Percentiles rank a stretch among this genome's conserved stretches.
phyloP scores from a whole-genome alignment of 2,797 vertebrate species.

The Decapterus maruadsi region DNA sequence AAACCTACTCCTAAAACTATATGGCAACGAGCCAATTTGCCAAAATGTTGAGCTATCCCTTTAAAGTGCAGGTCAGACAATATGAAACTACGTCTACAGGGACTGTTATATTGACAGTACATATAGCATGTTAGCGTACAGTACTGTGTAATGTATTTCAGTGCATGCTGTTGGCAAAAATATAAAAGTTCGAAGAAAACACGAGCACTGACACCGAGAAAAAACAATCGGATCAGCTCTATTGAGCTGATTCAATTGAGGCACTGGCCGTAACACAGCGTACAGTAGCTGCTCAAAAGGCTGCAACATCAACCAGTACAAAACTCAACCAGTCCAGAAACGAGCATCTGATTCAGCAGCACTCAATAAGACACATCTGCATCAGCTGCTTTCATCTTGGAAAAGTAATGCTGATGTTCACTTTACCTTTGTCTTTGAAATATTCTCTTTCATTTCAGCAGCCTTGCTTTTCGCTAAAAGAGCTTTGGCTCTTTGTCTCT shows the following conservation, averaged over 20 bases:
- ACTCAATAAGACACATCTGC: conserved; percentile 29
- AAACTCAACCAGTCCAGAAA: conserved; percentile 36
- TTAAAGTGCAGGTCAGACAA: conserved; percentile 4
- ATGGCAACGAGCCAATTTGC: too few relatives aligned
- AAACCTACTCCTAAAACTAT: too few relatives aligned
- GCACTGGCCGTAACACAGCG: conserved; percentile 35
- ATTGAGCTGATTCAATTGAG: conserved; percentile 41
- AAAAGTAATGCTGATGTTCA: conserved; percentile 33
- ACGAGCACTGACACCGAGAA: not conserved
- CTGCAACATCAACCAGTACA: conserved; percentile 8
- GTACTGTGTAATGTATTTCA: conserved; percentile 8
- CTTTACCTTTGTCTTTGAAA: conserved; percentile 48
- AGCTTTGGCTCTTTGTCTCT: conserved; percentile 14
- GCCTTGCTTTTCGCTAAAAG: conserved; percentile 9
- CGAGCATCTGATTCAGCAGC: conserved; percentile 30
- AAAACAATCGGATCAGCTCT: conserved; percentile 21
- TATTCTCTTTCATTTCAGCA: conserved; percentile 47
- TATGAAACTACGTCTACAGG: conserved; percentile 9
- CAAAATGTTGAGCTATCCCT: too few relatives aligned
- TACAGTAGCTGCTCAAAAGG: conserved; percentile 16
- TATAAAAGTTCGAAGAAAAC: conserved; percentile 9
- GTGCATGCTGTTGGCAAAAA: not conserved
- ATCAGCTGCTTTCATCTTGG: conserved; percentile 42
- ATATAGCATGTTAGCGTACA: not conserved
- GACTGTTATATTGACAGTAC: not conserved